Conservation (phyloP, 30 jellyfish, hydroid and myxozoan species). For the Cassiopea xamachana region DNA sequence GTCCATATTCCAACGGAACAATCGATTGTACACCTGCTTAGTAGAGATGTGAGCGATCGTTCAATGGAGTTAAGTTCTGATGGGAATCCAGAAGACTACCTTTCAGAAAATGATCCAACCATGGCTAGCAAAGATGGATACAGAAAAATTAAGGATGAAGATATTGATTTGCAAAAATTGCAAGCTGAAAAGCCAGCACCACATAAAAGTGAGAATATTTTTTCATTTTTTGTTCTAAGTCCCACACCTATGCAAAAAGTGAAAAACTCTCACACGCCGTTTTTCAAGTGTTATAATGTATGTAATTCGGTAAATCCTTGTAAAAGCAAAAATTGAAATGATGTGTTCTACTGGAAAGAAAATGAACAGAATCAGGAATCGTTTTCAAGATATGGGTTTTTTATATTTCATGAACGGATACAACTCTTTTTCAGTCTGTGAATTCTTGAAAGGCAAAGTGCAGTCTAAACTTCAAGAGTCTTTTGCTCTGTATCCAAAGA, state of each 20-base stretch:
- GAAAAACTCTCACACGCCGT: too few relatives aligned
- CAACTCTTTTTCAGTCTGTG: constrained; percentile 36
- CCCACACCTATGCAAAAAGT: too few relatives aligned
- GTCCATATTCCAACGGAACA: constrained; percentile 18
- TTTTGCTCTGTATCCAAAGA: constrained; percentile 50
- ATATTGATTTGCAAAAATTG: background rate
- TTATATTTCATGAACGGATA: background rate
- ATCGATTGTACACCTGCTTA: constrained; percentile 1
- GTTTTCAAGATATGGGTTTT: too few relatives aligned
- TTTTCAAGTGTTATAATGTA: too few relatives aligned
- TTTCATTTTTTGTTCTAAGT: background rate
- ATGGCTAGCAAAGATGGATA: background rate
- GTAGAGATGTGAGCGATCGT: background rate
- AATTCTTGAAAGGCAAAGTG: constrained; percentile 23
- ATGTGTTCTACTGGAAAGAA: too few relatives aligned
- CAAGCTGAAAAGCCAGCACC: background rate
- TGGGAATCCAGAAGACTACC: background rate
- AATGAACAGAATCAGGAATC: too few relatives aligned
- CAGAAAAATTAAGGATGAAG: background rate
- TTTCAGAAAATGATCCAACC: background rate
- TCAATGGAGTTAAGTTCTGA: background rate
- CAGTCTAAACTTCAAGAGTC: constrained; percentile 11
- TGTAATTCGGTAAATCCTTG: too few relatives aligned
- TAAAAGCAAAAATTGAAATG: too few relatives aligned
- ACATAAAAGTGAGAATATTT: background rate